Evolutionary conservation across 1,140 invertebrate species (phyloP), one percentile per base, ranked within the genome.

Genomic region (Hyposmocoma kahamanoa): DNA sequence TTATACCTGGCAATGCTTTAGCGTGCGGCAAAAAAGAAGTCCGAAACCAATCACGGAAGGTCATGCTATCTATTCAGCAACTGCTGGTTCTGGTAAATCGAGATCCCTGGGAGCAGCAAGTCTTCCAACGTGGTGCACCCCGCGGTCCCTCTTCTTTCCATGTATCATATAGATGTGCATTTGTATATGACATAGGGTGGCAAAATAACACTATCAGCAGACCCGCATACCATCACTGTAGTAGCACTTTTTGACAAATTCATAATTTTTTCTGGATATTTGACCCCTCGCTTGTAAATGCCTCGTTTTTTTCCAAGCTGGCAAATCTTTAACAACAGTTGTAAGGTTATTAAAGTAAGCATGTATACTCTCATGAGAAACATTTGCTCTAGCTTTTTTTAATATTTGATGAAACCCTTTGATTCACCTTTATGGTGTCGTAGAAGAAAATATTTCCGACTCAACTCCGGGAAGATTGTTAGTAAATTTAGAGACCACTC

Each of bases 241-340:
- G 41, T 42, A 13, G 41, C 8, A 13, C 20, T 42, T 42, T 42
- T 42, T 0, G 41, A 42, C n/a, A 42, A 42, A 22, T 42, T 24
- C n/a, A n/a, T n/a, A n/a, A n/a, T 11, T 24, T 24, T 42, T 42
- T 42, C 22, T n/a, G 41, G 22, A 13, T 22, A 22, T 13, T 42
- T 42, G n/a, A 42, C 41, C n/a, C 41, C 41, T n/a, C 41, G 8
- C 13, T 24, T 22, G 21, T 42, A 42, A n/a, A 42, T 8, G n/a
- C 41, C 41, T 20, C 15, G 22, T n/a, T 22, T 42, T 42, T 42
- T 42, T 24, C 41, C 41, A 5, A 22, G 41, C 13, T 6, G 41
- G 41, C 3, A 42, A 20, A 42, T 42, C 41, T 24, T 42, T 42
- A 24, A 42, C 24, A n/a, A 24, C 41, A n/a, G n/a, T 13, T 42